phyloP scores from a whole-genome alignment of 2,797 vertebrate genomes.

The Lepus oiostolus region DNA sequence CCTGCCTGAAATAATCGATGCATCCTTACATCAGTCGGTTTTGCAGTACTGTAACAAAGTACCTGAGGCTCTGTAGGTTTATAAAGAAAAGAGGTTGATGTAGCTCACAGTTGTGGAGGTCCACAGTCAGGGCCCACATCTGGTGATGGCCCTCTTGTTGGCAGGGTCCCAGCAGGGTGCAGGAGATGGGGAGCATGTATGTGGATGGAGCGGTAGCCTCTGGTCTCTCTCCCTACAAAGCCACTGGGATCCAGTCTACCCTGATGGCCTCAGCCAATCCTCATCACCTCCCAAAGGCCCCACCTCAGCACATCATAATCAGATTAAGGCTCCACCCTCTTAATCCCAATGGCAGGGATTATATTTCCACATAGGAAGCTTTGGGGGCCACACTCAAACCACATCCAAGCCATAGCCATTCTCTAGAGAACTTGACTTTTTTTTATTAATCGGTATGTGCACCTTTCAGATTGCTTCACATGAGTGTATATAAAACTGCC shows the following conservation, averaged over 20 bases:
- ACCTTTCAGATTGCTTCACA: not conserved
- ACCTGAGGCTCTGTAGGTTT: not conserved
- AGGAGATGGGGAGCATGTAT: not conserved
- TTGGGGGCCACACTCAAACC: too few species aligned
- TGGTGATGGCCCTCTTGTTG: not conserved
- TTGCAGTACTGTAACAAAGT: not conserved
- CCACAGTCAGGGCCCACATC: not conserved
- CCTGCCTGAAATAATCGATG: not conserved
- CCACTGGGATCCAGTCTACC: not conserved
- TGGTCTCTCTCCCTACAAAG: not conserved
- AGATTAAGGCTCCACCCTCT: not conserved
- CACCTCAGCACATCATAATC: not conserved
- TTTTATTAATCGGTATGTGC: rapidly evolving
- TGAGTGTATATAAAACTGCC: not conserved
- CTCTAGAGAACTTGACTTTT: not conserved
- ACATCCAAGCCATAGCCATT: not conserved
- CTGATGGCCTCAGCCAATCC: not conserved
- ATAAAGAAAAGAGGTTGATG: not conserved
- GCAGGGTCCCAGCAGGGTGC: not conserved
- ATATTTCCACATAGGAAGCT: not conserved
- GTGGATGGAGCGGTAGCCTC: not conserved
- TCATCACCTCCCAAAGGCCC: not conserved
- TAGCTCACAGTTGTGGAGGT: not conserved
- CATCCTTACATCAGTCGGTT: not conserved
- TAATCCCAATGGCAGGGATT: not conserved